A percentile compares a stretch with the other conserved stretches of the same genome.
phyloP scores from a whole-genome alignment of 2,113 vertebrate genomes.

The Syngnathus scovelli region DNA sequence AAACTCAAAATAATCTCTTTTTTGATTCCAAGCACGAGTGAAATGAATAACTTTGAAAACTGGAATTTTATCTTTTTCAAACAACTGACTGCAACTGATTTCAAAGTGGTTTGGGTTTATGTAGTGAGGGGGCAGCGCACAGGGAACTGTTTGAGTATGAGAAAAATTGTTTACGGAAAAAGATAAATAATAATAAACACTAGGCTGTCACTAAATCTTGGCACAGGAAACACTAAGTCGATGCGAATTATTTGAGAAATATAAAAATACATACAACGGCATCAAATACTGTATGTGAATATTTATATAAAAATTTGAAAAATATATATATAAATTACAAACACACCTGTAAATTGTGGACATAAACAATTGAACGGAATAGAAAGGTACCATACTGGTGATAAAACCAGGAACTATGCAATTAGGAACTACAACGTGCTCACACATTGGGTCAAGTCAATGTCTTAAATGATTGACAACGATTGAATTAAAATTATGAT shows the following conservation, averaged over 20 bases:
- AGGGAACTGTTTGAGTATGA: background rate
- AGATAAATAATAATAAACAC: background rate
- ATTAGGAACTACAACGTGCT: background rate
- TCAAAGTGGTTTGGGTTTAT: conserved; percentile 32
- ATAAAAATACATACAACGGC: background rate
- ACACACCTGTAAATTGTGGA: background rate
- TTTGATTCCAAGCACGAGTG: conserved; percentile 42
- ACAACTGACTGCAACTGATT: conserved; percentile 31
- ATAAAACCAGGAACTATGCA: background rate
- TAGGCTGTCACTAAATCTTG: background rate
- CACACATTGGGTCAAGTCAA: background rate
- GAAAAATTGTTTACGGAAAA: conserved; percentile 9
- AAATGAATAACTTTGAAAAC: conserved; percentile 53
- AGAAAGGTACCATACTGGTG: background rate
- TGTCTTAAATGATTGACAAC: background rate
- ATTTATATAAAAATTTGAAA: background rate
- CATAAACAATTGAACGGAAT: background rate
- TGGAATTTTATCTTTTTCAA: conserved; percentile 36
- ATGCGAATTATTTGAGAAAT: background rate
- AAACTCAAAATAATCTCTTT: conserved; percentile 56
- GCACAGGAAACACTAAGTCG: no score
- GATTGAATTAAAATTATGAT: no score
- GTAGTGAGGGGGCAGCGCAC: background rate
- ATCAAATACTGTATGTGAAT: no score
- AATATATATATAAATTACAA: background rate